Evolutionary conservation across 2,113 vertebrate species (phyloP).

Genomic region (Pteronura brasiliensis): DNA sequence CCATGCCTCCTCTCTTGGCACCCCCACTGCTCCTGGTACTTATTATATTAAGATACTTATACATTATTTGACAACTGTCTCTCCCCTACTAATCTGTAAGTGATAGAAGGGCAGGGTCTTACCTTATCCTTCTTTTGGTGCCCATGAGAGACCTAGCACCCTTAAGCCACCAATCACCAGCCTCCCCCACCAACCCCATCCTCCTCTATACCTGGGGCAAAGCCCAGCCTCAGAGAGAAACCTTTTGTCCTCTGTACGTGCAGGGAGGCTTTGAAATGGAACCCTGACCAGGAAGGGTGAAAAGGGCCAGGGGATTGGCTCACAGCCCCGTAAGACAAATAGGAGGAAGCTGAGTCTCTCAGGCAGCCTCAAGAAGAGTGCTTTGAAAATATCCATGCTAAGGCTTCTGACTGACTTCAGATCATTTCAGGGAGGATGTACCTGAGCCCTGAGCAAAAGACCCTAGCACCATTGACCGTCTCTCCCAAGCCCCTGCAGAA

Average conservation of each 20-base stretch:
- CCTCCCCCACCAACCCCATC: neutral
- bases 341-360: neutral
- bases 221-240: neutral
- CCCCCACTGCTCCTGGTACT: accelerated
- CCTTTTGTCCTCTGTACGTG: neutral
- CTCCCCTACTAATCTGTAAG: neutral
- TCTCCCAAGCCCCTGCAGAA: neutral
- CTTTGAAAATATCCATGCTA: neutral
- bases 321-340: neutral
- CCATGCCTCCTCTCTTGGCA: neutral
- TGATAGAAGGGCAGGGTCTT: neutral
- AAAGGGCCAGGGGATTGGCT: too few species aligned
- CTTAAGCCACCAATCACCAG: neutral
- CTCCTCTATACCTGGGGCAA: neutral
- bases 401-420: neutral
- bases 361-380: neutral
- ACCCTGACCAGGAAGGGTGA: neutral
- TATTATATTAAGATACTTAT: neutral
- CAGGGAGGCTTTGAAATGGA: neutral
- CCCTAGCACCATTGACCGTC: too few species aligned
- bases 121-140: neutral
- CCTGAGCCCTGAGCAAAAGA: neutral
- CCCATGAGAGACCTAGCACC: neutral
- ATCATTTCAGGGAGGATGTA: neutral
- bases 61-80: neutral